phyloP scores from a whole-genome alignment of 1,140 invertebrate species.

The Drosophila hydei region DNA sequence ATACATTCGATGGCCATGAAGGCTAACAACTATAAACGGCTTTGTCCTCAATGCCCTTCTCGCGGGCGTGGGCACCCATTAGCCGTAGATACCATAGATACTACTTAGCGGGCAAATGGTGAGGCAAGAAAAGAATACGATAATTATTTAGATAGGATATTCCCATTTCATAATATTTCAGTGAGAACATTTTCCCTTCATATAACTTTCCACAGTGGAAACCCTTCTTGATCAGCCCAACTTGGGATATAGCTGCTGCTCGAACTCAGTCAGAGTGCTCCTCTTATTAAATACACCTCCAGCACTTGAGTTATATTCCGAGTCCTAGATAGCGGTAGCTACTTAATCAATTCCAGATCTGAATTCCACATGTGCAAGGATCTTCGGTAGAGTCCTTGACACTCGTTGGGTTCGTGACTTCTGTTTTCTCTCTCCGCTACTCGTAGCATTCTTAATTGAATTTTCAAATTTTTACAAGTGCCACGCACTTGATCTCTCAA shows the following conservation, averaged over 20 bases:
- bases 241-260: too few species aligned
- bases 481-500: conserved; percentile 34
- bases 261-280: too few species aligned
- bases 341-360: conserved; percentile 9
- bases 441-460: conserved; percentile 34
- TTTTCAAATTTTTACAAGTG: conserved; percentile 41
- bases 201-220: too few species aligned
- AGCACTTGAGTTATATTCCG: not conserved
- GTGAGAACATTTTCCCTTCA: too few species aligned
- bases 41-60: conserved; percentile 64
- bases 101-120: not conserved
- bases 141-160: too few species aligned
- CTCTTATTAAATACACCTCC: too few species aligned
- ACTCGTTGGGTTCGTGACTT: conserved; percentile 13
- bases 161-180: too few species aligned
- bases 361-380: conserved; percentile 16
- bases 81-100: conserved; percentile 25
- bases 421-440: not conserved
- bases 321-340: not conserved
- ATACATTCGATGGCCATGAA: conserved; percentile 80
- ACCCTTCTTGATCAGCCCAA: too few species aligned
- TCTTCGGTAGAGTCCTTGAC: conserved; percentile 10
- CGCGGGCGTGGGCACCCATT: not conserved
- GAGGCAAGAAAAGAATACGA: too few species aligned
- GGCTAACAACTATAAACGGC: conserved; percentile 63